Base-by-base conservation (phyloP, 1,140 invertebrate genomes). In the Zaprionus vittiger region DNA sequence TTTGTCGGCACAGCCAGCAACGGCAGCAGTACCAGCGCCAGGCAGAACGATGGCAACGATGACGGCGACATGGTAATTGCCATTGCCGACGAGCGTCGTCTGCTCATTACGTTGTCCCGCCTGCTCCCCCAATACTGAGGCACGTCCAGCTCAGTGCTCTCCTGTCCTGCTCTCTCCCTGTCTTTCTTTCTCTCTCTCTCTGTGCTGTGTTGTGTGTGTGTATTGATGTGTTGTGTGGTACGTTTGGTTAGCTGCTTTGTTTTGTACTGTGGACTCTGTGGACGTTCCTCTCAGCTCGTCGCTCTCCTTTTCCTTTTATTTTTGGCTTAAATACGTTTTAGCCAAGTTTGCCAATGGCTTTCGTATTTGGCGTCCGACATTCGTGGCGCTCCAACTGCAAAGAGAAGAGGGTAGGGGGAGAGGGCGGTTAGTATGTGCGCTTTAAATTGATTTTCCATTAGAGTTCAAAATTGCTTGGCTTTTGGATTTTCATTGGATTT, bases 361-460 rank as follows among this genome's bases (percentile, higher is more conserved):
- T 80, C 70, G 69, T 77, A 81, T 90, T 77, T 71, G 81, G 68
- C 80, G 79, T 84, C 65, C 85, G 86, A 83, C 86, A 90, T 90
- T 91, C 86, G 85, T 81, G 71, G 70, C 52, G 64, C 70, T 70
- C 64, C 68, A 64, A 56, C 57, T 49, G 71, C 56, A 87, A 87
- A 37, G 47, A 73, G 52, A 72, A 7, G 34, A 15, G 41, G n/a
- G 12, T 31, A 47, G 17, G 60, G 54, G 24, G 15, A 54, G 44
- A 24, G 38, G 11, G 28, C 7, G 15, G 22, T 73, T 75, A 76
- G 52, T 54, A 81, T 78, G 71, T 79, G 64, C 55, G 79, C 79
- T 85, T 84, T 77, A 90, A 90, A 90, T 90, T 85, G 85, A 90
- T 90, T 90, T 90, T 90, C 82, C 86, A 85, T 90, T 90, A 90